Conservation (phyloP, 2,888 invertebrate species). For the Drosophila anomalipes region DNA sequence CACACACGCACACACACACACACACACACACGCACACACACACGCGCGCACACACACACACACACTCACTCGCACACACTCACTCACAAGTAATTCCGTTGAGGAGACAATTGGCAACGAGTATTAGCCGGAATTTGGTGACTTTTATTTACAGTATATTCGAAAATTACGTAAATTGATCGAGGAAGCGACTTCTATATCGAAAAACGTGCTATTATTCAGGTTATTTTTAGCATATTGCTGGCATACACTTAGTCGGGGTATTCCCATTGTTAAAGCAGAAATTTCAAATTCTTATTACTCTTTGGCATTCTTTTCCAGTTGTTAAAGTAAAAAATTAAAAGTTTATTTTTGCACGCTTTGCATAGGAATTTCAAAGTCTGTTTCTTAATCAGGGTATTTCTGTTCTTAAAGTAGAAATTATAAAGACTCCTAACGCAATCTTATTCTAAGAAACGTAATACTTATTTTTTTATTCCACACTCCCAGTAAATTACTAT, state of each 20-base stretch:
- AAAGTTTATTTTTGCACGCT: neutral
- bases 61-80: neutral
- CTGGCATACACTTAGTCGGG: neutral
- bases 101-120: constrained; percentile 48
- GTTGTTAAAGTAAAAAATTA: neutral
- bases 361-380: neutral
- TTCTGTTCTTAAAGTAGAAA: neutral
- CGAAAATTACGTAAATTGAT: constrained; percentile 33
- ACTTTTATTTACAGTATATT: constrained; percentile 30
- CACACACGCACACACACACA: neutral
- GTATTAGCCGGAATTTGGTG: constrained; percentile 59
- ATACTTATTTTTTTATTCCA: neutral
- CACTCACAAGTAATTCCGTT: neutral
- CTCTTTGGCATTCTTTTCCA: neutral
- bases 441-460: neutral
- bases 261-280: neutral
- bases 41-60: neutral
- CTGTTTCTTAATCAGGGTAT: neutral
- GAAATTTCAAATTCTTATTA: neutral
- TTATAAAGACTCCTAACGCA: neutral
- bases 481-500: neutral
- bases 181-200: constrained; percentile 25
- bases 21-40: neutral
- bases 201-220: constrained; percentile 57
- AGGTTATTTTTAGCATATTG: constrained; percentile 38